Percentiles rank a stretch among this genome's conserved stretches.
Conservation (phyloP, 1,140 invertebrate species). For the Neodiprion lecontei region DNA sequence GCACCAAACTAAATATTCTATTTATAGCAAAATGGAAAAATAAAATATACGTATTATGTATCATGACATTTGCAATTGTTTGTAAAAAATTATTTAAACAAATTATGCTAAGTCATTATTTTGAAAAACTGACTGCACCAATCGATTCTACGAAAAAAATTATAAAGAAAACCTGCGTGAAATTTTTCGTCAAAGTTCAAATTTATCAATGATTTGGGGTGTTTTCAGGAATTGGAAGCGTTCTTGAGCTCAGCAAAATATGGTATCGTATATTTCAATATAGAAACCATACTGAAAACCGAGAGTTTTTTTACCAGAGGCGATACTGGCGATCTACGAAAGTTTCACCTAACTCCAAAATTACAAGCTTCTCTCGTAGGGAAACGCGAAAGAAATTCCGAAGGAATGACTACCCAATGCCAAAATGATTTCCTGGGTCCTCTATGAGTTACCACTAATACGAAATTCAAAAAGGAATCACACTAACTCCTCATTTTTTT, state of each 20-base stretch:
- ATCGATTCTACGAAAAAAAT: no score
- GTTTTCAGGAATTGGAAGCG: constrained; percentile 68
- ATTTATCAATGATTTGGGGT: not conserved
- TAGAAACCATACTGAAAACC: constrained; percentile 75
- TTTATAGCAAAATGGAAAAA: no score
- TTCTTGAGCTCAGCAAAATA: constrained; percentile 71
- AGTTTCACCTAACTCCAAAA: constrained; percentile 40
- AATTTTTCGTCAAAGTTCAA: no score
- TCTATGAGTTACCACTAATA: constrained; percentile 56
- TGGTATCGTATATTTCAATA: constrained; percentile 75
- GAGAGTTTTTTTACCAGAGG: constrained; percentile 56
- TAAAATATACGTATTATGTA: no score
- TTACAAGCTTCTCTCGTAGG: constrained; percentile 43
- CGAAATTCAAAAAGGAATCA: no score
- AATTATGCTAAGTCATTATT: no score
- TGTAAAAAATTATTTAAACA: no score
- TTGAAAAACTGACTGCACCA: no score
- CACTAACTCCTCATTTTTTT: no score
- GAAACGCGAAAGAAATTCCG: constrained; percentile 34
- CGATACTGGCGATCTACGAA: constrained; percentile 36
- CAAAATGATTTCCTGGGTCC: constrained; percentile 67
- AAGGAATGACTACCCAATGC: constrained; percentile 66
- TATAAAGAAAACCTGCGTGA: no score
- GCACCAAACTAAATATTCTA: no score
- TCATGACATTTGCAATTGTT: no score